Percentiles rank a stretch among this genome's conserved stretches.
phyloP scores from a whole-genome alignment of 2,888 invertebrate species.

The Spisula subtruncata region DNA sequence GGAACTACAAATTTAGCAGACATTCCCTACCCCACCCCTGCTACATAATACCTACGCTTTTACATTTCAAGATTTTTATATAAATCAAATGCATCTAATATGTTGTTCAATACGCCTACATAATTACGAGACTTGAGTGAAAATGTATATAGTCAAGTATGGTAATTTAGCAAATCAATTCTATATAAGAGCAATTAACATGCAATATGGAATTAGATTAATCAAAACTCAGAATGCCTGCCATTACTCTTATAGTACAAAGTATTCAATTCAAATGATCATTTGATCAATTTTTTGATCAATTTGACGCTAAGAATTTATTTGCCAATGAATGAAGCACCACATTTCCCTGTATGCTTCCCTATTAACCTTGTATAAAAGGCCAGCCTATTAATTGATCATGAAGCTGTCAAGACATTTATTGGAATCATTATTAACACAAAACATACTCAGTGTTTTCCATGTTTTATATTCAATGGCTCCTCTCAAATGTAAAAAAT shows the following conservation, averaged over 20 bases:
- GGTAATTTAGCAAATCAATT: no score
- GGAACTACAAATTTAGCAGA: not conserved
- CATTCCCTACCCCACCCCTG: not conserved
- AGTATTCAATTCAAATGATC: not conserved
- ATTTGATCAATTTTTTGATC: not conserved
- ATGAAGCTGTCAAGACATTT: constrained; percentile 57
- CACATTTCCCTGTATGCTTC: not conserved
- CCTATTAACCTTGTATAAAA: not conserved
- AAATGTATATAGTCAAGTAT: no score
- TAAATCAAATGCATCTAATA: not conserved
- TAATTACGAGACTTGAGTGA: not conserved
- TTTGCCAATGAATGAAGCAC: not conserved
- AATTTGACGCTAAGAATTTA: not conserved
- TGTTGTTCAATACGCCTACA: not conserved
- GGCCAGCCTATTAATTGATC: not conserved
- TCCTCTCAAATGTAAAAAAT: constrained; percentile 52
- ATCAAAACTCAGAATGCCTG: not conserved
- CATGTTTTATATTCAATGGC: constrained; percentile 48
- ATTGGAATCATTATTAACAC: constrained; percentile 47
- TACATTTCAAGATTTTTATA: not conserved
- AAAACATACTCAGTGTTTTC: constrained; percentile 72
- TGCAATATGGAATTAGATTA: not conserved
- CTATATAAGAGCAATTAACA: no score
- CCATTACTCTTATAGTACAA: not conserved
- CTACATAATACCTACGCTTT: not conserved